Percentiles rank a stretch among this genome's conserved stretches.
These are phyloP conservation scores for Stenichneumon culpator DNA, from an alignment of 2,888 invertebrate genomes.

Conservation along the genomic window DNA sequence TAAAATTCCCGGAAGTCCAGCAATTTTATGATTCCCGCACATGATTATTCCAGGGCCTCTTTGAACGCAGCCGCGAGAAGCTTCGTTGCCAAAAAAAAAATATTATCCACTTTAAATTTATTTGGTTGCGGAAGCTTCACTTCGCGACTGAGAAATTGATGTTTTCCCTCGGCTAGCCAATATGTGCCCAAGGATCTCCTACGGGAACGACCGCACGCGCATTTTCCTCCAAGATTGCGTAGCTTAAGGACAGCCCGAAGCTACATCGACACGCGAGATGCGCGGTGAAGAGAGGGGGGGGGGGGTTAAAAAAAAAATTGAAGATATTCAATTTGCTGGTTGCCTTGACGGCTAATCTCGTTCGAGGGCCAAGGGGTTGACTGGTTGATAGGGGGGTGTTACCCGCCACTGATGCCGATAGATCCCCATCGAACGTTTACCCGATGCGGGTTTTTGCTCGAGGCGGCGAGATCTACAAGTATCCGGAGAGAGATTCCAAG, in stretches of 20 bases:
- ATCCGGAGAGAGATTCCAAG: not conserved
- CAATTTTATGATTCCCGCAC: too few species aligned
- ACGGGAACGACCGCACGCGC: not conserved
- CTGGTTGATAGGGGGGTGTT: constrained; percentile 22
- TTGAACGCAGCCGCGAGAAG: too few species aligned
- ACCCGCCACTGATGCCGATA: constrained; percentile 14
- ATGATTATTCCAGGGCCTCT: too few species aligned
- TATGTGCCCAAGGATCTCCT: too few species aligned
- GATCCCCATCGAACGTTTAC: constrained; percentile 5
- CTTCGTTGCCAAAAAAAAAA: too few species aligned
- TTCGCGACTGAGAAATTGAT: too few species aligned
- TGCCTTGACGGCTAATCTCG: constrained; percentile 5
- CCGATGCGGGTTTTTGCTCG: not conserved
- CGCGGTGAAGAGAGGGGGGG: not conserved
- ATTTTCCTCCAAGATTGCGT: constrained; percentile 3
- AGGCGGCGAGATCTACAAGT: constrained; percentile 8
- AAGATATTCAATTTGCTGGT: constrained; percentile 20
- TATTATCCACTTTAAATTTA: too few species aligned
- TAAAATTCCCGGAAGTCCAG: too few species aligned
- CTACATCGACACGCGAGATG: not conserved
- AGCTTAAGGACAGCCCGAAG: not conserved
- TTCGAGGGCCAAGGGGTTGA: constrained; percentile 12
- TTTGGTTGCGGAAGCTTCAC: too few species aligned
- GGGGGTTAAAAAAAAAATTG: not conserved
- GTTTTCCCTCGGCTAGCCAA: too few species aligned